A percentile compares a stretch with the other conserved stretches of the same genome.
phyloP scores from a whole-genome alignment of 2,113 vertebrate species.

The Charadrius vociferus region DNA sequence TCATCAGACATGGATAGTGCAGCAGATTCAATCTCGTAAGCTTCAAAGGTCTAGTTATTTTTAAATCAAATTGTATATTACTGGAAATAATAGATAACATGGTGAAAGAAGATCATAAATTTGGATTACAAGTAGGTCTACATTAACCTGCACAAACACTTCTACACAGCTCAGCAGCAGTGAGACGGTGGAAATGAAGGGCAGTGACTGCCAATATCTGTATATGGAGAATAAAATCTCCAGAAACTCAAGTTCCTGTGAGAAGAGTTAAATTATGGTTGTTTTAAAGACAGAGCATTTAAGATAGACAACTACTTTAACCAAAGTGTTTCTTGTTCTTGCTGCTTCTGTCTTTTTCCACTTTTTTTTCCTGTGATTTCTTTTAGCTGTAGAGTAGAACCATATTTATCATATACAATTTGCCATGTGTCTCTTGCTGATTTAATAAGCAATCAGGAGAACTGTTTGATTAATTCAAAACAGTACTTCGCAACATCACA shows the following conservation, averaged over 20 bases:
- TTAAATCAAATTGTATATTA: conserved; percentile 68
- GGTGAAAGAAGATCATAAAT: conserved; percentile 40
- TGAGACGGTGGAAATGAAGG: not conserved
- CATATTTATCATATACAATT: conserved; percentile 38
- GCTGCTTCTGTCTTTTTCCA: conserved; percentile 29
- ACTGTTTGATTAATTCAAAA: conserved; percentile 54
- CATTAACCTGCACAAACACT: conserved; percentile 53
- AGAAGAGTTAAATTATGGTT: not conserved
- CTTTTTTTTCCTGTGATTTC: conserved; percentile 20
- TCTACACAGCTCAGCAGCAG: conserved; percentile 12
- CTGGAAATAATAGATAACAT: conserved; percentile 51
- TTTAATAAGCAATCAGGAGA: conserved; percentile 63
- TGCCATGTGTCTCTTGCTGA: conserved; percentile 35
- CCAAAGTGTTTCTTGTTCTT: not conserved
- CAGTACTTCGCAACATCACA: not conserved
- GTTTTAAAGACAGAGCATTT: not conserved
- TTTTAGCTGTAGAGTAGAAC: conserved; percentile 43
- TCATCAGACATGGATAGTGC: conserved; percentile 42
- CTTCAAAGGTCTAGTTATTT: conserved; percentile 54
- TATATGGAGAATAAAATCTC: not conserved
- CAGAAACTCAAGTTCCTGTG: not conserved
- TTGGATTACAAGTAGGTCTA: conserved; percentile 49
- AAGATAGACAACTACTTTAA: not conserved
- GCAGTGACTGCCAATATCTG: not conserved
- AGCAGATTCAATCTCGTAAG: conserved; percentile 58